Evolutionary conservation across 2,888 invertebrate genomes (phyloP).

Genomic region (Chrysolina americana): DNA sequence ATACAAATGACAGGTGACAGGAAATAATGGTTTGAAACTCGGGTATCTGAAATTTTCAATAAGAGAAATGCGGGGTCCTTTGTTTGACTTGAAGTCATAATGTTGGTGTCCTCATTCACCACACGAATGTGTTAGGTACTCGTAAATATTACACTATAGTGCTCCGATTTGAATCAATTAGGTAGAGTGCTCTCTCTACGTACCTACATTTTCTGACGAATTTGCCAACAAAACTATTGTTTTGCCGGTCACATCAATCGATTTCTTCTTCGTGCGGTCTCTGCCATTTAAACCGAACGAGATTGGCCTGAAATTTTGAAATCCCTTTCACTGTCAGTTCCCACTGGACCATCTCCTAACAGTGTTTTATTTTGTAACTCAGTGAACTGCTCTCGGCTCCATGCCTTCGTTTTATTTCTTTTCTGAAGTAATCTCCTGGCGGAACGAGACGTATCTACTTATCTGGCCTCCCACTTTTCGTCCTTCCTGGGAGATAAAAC

Average conservation of each 20-base stretch:
- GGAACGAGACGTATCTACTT: slow-evolving; percentile 21
- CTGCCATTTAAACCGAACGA: background rate
- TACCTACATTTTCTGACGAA: too few species aligned
- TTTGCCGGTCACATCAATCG: background rate
- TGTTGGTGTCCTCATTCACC: too few species aligned
- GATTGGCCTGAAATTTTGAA: background rate
- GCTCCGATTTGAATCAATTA: too few species aligned
- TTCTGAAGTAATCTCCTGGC: slow-evolving; percentile 14
- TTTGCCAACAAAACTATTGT: too few species aligned
- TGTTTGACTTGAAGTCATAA: too few species aligned
- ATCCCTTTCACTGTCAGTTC: background rate
- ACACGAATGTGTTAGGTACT: too few species aligned
- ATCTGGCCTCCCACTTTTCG: slow-evolving; percentile 5
- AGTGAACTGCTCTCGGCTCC: slow-evolving; percentile 4
- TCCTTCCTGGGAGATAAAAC: slow-evolving; percentile 8
- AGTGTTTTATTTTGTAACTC: slow-evolving; percentile 12
- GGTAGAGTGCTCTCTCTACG: too few species aligned
- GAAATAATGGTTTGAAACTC: too few species aligned
- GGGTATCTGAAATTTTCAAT: too few species aligned
- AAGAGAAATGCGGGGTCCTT: too few species aligned
- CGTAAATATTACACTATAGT: too few species aligned
- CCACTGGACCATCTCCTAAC: slow-evolving; percentile 9
- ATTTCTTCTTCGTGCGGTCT: background rate
- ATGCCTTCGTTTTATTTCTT: slow-evolving; percentile 11
- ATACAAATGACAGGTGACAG: too few species aligned